Percentiles rank a stretch among this genome's conserved stretches.
Conservation (phyloP, 1,140 invertebrate species). For the Ostrea edulis region DNA sequence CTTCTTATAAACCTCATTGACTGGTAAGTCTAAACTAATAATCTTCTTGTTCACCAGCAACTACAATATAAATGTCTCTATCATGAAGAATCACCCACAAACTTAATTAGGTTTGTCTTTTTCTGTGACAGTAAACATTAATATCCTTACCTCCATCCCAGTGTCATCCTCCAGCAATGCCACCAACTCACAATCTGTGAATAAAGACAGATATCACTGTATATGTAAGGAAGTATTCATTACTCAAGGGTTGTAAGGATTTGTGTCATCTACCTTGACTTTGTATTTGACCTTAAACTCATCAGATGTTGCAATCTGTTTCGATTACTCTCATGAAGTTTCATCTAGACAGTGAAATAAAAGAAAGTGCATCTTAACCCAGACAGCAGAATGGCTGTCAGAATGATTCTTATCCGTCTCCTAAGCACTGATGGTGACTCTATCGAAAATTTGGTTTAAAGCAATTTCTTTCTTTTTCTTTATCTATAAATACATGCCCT, state of each 20-base stretch:
- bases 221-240: too few relatives aligned
- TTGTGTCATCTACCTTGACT: too few relatives aligned
- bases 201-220: slow-evolving; percentile 48
- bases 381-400: background rate
- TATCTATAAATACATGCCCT: slow-evolving; percentile 61
- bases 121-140: background rate
- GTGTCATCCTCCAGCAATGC: slow-evolving; percentile 98
- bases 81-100: background rate
- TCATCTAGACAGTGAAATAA: background rate
- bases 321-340: too few relatives aligned
- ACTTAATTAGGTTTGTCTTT: too few relatives aligned
- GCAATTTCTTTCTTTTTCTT: background rate
- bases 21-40: slow-evolving; percentile 96
- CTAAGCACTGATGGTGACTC: too few relatives aligned
- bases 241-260: too few relatives aligned
- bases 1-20: slow-evolving; percentile 90
- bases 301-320: too few relatives aligned
- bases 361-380: background rate
- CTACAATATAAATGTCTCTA: slow-evolving; percentile 53
- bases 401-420: too few relatives aligned
- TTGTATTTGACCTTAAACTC: too few relatives aligned
- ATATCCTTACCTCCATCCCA: slow-evolving; percentile 90
- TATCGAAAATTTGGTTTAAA: too few relatives aligned
- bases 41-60: slow-evolving; percentile 99
- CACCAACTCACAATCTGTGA: slow-evolving; percentile 94